Evolutionary conservation across 2,888 invertebrate genomes (phyloP).

Genomic region (Euzetes globulus): DNA sequence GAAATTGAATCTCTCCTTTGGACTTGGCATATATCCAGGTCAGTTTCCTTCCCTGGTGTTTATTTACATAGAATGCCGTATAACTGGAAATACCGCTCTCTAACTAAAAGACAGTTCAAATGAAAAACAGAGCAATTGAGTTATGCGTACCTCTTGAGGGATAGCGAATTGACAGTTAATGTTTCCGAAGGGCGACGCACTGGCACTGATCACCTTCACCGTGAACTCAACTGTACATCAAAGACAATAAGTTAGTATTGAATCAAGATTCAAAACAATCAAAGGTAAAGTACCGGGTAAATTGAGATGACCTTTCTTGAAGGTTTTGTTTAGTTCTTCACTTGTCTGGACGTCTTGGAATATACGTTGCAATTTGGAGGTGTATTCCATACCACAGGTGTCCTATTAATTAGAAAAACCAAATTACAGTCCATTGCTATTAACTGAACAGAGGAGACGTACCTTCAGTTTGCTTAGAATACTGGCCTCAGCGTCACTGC

Average conservation of each 20-base stretch:
- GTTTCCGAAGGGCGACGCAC: constrained; percentile 36
- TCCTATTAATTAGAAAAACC: constrained; percentile 48
- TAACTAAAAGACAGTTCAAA: constrained; percentile 55
- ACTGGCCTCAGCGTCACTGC: constrained; percentile 96
- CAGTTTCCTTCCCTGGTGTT: constrained; percentile 91
- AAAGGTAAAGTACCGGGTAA: no score
- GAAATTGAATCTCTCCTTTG: constrained; percentile 70
- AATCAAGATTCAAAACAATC: no score
- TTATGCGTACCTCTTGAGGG: neutral
- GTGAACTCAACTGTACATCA: constrained; percentile 37
- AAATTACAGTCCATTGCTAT: neutral
- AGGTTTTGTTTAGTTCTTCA: constrained; percentile 82
- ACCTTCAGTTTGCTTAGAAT: constrained; percentile 97
- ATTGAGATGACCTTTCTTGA: constrained; percentile 56
- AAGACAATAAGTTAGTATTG: no score
- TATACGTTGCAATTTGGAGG: constrained; percentile 95
- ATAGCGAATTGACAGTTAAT: neutral
- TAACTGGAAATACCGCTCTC: constrained; percentile 89
- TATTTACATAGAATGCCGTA: constrained; percentile 86
- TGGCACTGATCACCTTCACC: constrained; percentile 37
- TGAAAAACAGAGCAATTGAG: neutral
- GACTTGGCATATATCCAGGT: constrained; percentile 98
- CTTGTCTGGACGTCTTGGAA: constrained; percentile 97
- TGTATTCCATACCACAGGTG: constrained; percentile 98
- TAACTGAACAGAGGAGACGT: neutral